Base-by-base conservation (phyloP, 2,888 invertebrate genomes). In the Scaeva pyrastri region DNA sequence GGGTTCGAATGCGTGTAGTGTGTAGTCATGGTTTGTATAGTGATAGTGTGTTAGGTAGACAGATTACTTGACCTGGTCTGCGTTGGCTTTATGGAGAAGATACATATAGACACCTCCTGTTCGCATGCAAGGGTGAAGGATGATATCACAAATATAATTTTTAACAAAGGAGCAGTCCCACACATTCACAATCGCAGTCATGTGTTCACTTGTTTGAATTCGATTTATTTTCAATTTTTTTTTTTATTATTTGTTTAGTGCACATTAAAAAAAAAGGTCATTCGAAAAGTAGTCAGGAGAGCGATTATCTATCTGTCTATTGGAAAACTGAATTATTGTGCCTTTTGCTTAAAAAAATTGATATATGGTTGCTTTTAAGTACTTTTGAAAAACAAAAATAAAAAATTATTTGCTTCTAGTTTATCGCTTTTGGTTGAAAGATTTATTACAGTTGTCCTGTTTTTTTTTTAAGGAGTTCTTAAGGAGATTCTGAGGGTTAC, bases 41-140 rank as follows among this genome's bases (percentile, higher is more conserved):
- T n/a, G 19, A 58, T 36, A 19, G 36, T 21, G 70, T 74, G 66
- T 71, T 80, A 85, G 84, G 80, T 80, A 85, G 84, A 82, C 66
- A 71, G 77, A 76, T 79, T 64, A 72, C 56, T 84, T 79, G 84
- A 84, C 84, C 84, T 79, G 84, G 31, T 50, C n/a, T 64, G 14
- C 14, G 31, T 2, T 26, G 26, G 26, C 41, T n/a, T n/a, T n/a
- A n/a, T n/a, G n/a, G 41, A 14, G 23, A 8, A 62, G 23, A 39
- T 62, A 62, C n/a, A n/a, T n/a, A n/a, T n/a, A n/a, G n/a, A n/a
- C n/a, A 62, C 23, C 23, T 62, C 41, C 43, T 43, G 21, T 14
- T 52, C 6, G 21, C 16, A 45, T 60, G 23, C 16, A 66, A n/a
- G 48, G 23, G 58, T 64, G 41, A 45, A n/a, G n/a, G n/a, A 43